Evolutionary conservation across 2,888 invertebrate species (phyloP), one percentile per base, ranked within the genome.

Genomic region (Halictus ligatus): DNA sequence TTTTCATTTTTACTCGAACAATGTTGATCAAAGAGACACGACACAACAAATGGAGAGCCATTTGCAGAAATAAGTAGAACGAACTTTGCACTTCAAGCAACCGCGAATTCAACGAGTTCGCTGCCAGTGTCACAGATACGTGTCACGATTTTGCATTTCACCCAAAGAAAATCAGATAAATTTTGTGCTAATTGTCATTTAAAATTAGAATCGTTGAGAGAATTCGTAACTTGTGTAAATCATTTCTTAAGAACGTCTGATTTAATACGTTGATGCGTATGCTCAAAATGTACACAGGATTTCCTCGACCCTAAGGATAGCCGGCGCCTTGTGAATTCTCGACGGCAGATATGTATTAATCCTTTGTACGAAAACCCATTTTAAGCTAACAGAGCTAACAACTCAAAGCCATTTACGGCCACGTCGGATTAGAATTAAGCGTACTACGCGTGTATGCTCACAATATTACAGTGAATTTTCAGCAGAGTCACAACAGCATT

Each of bases 331-430:
- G n/a, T n/a, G n/a, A n/a, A n/a, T n/a, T n/a, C n/a, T n/a, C n/a
- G n/a, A n/a, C n/a, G n/a, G n/a, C n/a, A n/a, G 64, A 29, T 18
- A 67, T 29, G 18, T 67, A 67, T 67, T 35, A 67, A 67, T 67
- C 35, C 18, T 67, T 67, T 35, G 35, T 18, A 8, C 18, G 29
- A 67, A 8, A 29, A 15, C 18, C 67, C 35, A 67, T 35, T 64
- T 67, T 67, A 67, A 67, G 18, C 67, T 67, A 67, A 67, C 15
- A 21, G 25, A 29, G 25, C 60, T 25, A 64, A 29, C 60, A 15
- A 29, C 2, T 25, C 25, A 13, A 25, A 25, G 60, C 60, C 60
- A 29, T 15, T 29, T 13, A 25, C 5, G 25, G 13, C 25, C 13
- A 25, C 25, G 25, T 13, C n/a, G 13, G 13, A 25, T 25, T 60